Conservation (phyloP, 2,113 vertebrate genomes). For the Nothobranchius furzeri region DNA sequence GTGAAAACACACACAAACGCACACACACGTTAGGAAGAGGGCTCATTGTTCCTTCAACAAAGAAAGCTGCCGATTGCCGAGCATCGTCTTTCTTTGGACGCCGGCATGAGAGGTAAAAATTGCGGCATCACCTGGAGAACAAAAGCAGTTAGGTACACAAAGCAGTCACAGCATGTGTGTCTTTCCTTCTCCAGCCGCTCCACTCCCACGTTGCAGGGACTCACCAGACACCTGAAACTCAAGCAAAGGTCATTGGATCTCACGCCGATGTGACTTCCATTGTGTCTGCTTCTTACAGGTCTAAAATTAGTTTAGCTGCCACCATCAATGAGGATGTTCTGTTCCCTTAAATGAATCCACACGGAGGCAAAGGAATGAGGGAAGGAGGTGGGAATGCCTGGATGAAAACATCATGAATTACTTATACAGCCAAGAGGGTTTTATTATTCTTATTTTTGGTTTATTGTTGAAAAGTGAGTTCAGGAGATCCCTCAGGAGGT, state of each 20-base stretch:
- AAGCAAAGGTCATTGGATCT: slow-evolving; percentile 7
- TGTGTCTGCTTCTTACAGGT: not conserved
- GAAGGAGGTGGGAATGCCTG: not conserved
- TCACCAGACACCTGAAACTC: not conserved
- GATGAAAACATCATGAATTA: not conserved
- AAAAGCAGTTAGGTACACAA: slow-evolving; percentile 21
- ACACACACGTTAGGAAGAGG: slow-evolving; percentile 5
- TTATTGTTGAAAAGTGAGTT: not conserved
- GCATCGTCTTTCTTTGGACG: slow-evolving; percentile 43
- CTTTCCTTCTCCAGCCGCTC: slow-evolving; percentile 5
- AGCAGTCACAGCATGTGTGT: slow-evolving; percentile 2
- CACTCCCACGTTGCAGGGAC: not conserved
- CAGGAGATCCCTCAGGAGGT: not conserved
- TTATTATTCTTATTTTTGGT: too few relatives aligned
- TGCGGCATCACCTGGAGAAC: slow-evolving; percentile 24
- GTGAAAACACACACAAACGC: too few relatives aligned
- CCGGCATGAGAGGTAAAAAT: slow-evolving; percentile 9
- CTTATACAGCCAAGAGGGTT: not conserved
- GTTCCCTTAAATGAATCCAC: not conserved
- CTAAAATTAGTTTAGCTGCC: slow-evolving; percentile 9
- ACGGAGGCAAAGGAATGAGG: not conserved
- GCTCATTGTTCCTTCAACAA: slow-evolving; percentile 55
- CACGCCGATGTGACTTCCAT: slow-evolving; percentile 2
- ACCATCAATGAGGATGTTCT: not conserved
- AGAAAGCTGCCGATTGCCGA: slow-evolving; percentile 36